A percentile compares a stretch with the other conserved stretches of the same genome.
Conservation (phyloP, 2,797 vertebrate genomes). For the Neopelma chrysocephalum region DNA sequence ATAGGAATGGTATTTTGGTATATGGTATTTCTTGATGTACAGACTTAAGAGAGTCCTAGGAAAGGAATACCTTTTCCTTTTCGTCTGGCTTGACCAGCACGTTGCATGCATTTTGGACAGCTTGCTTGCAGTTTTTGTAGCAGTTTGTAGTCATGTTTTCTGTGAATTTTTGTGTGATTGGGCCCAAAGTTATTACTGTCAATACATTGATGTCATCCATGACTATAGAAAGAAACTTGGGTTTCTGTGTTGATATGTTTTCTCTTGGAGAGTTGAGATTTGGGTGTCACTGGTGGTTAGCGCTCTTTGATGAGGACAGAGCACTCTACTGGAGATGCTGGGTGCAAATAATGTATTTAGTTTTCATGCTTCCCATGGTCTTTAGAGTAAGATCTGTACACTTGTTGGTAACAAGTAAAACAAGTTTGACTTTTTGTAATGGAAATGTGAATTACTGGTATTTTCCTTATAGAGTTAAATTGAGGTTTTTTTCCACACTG, state of each 20-base stretch:
- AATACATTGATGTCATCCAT: background rate
- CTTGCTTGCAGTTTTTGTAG: background rate
- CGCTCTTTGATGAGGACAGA: background rate
- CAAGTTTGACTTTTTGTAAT: background rate
- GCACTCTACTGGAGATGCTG: background rate
- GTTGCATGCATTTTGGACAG: background rate
- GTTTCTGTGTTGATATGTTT: background rate
- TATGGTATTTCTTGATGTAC: background rate
- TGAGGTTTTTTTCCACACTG: background rate
- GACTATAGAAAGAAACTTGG: background rate
- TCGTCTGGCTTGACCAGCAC: background rate
- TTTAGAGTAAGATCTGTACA: background rate
- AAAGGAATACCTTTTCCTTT: background rate
- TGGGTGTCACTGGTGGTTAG: background rate
- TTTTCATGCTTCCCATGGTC: background rate
- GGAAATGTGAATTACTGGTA: background rate
- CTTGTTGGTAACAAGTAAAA: background rate
- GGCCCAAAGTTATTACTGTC: background rate
- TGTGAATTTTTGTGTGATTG: background rate
- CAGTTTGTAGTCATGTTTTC: background rate
- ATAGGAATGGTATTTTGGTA: background rate
- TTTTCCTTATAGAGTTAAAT: background rate
- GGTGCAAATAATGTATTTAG: background rate
- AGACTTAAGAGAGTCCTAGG: background rate
- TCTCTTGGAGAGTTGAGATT: background rate